Percentiles rank a stretch among this genome's conserved stretches.
Evolutionary conservation across 2,113 vertebrate species (phyloP).

Genomic region (Cygnus atratus): DNA sequence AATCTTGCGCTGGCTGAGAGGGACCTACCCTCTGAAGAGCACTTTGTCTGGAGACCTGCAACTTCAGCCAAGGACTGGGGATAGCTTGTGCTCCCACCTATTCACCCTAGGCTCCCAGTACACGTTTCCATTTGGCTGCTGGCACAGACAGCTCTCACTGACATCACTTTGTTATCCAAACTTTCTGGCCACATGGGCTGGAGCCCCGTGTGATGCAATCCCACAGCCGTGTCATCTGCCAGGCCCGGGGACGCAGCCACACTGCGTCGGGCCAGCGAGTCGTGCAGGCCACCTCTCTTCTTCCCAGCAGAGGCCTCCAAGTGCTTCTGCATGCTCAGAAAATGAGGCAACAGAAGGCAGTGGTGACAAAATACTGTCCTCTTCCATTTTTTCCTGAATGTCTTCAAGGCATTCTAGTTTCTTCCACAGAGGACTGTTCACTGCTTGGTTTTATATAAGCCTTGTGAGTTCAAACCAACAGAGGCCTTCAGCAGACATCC

Average conservation of each 20-base stretch:
- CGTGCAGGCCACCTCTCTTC: neutral
- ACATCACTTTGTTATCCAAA: neutral
- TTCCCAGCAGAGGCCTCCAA: neutral
- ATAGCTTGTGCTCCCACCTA: neutral
- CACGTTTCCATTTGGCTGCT: neutral
- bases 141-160: neutral
- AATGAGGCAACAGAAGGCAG: neutral
- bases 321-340: neutral
- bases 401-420: neutral
- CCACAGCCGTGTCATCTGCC: rapidly evolving
- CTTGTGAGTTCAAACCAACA: neutral
- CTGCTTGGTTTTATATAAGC: neutral
- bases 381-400: neutral
- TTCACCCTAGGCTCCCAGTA: neutral
- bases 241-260: neutral
- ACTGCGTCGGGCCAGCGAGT: neutral
- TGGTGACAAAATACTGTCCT: neutral
- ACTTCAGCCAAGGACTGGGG: neutral
- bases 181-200: neutral
- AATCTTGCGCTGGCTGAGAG: neutral
- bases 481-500: neutral
- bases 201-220: neutral
- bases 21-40: neutral
- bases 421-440: neutral
- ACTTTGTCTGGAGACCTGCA: neutral